A percentile compares a stretch with the other conserved stretches of the same genome.
These are phyloP conservation scores for Mesoclemmys tuberculata DNA, from an alignment of 2,113 vertebrate genomes.

Conservation along the genomic window DNA sequence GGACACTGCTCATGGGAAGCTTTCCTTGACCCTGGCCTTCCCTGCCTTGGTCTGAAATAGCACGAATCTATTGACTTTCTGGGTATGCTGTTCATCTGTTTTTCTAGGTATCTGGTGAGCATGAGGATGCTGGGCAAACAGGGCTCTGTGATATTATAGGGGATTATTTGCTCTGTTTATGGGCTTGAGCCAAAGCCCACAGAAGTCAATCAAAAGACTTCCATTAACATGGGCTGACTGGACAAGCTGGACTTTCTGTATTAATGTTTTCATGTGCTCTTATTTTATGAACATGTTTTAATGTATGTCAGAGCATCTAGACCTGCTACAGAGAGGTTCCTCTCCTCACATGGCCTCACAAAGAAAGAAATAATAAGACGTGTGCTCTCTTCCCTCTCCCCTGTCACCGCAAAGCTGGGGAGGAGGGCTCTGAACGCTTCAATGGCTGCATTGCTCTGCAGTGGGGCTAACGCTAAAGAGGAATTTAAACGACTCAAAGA, in stretches of 20 bases:
- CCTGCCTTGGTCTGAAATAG: not conserved
- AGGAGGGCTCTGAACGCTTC: not conserved
- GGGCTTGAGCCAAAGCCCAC: not conserved
- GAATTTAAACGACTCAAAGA: rapidly evolving
- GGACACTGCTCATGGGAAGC: not conserved
- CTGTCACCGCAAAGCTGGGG: not conserved
- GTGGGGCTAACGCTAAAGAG: rapidly evolving
- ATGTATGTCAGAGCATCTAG: not conserved
- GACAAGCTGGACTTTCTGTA: not conserved
- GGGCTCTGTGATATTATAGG: not conserved
- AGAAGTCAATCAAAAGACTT: not conserved
- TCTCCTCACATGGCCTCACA: not conserved
- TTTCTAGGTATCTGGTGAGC: not conserved
- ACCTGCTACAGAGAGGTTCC: not conserved
- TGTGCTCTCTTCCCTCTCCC: not conserved
- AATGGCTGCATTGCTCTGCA: not conserved
- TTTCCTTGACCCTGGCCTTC: not conserved
- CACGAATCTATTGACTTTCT: not conserved
- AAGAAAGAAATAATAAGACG: not conserved
- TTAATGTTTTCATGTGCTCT: not conserved
- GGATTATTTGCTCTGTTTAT: not conserved
- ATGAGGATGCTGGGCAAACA: too few species aligned
- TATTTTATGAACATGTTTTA: not conserved
- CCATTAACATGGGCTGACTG: not conserved
- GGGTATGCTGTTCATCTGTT: not conserved